These are phyloP conservation scores for Turritopsis rubra DNA, from an alignment of 30 jellyfish, hydroid and myxozoan genomes.

Conservation along the genomic window DNA sequence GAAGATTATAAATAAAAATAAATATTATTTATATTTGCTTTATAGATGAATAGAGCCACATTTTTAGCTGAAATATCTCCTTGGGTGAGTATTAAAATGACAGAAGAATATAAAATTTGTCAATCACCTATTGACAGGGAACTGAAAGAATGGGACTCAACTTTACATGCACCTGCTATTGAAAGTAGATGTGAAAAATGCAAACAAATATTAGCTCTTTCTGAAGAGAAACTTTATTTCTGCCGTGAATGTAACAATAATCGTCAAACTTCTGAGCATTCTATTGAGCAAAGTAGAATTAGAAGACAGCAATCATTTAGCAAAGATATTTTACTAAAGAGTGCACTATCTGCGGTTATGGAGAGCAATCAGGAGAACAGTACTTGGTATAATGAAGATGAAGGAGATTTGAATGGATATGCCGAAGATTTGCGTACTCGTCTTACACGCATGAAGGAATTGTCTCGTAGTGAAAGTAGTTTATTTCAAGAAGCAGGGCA, in stretches of 20 bases:
- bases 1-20: too few relatives aligned
- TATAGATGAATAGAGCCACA: slow-evolving; percentile 15
- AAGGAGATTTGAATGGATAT: slow-evolving; percentile 38
- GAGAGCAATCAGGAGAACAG: slow-evolving; percentile 58
- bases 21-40: too few relatives aligned
- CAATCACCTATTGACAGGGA: neutral
- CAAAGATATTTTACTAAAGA: slow-evolving; percentile 54
- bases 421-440: slow-evolving; percentile 44
- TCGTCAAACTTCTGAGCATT: neutral
- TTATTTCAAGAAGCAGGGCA: slow-evolving; percentile 43
- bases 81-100: slow-evolving; percentile 20
- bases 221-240: neutral
- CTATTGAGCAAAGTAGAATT: neutral
- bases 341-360: slow-evolving; percentile 79
- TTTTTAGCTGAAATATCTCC: slow-evolving; percentile 21
- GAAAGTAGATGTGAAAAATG: neutral
- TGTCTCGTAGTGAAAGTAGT: slow-evolving; percentile 79
- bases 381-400: slow-evolving; percentile 69
- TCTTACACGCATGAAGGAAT: slow-evolving; percentile 60
- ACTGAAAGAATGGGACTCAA: slow-evolving; percentile 3
- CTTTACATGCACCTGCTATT: neutral
- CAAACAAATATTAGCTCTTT: neutral
- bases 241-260: neutral
- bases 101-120: slow-evolving; percentile 19
- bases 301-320: slow-evolving; percentile 42